phyloP scores from a whole-genome alignment of 2,113 vertebrate genomes.

The Alligator mississippiensis region DNA sequence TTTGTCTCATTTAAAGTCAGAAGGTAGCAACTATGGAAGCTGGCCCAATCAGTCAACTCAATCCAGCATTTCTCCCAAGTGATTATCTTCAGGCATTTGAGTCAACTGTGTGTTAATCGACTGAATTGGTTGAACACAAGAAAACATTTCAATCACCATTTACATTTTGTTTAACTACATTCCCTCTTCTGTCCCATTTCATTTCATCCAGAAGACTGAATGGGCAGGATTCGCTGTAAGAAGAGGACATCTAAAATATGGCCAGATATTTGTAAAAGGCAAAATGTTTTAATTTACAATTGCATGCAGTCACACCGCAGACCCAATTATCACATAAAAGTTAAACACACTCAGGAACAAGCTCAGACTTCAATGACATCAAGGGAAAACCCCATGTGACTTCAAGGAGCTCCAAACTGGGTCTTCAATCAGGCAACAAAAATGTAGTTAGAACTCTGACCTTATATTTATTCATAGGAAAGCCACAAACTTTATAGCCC shows the following conservation, averaged over 20 bases:
- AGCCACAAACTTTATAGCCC: background rate
- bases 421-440: background rate
- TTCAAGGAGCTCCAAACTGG: background rate
- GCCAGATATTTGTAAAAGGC: background rate
- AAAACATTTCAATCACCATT: background rate
- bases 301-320: background rate
- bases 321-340: background rate
- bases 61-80: rapidly evolving
- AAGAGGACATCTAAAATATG: background rate
- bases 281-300: background rate
- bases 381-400: background rate
- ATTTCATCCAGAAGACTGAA: background rate
- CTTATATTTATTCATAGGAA: background rate
- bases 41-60: rapidly evolving
- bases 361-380: too few relatives aligned
- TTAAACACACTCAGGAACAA: too few relatives aligned
- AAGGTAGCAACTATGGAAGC: background rate
- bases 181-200: background rate
- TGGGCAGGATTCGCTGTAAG: background rate
- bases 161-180: background rate
- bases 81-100: background rate
- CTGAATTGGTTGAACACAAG: background rate
- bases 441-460: background rate
- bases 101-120: rapidly evolving
- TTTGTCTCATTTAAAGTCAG: background rate